These are phyloP conservation scores for Poecilia gillii DNA, from an alignment of 2,797 vertebrate species.

Conservation along the genomic window DNA sequence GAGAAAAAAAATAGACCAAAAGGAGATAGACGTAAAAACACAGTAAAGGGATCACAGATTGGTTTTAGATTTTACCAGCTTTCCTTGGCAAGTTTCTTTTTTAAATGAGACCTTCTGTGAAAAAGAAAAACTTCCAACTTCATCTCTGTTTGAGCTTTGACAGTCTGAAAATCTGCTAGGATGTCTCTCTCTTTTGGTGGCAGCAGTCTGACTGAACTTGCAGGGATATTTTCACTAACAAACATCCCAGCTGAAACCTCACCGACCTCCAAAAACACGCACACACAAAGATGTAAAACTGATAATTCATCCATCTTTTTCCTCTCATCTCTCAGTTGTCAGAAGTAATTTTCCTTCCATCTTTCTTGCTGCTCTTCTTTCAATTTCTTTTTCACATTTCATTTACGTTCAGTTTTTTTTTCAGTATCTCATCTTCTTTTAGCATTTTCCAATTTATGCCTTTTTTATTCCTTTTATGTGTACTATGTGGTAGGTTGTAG, in stretches of 20 bases:
- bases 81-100: constrained; percentile 27
- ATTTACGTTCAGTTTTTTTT: constrained; percentile 29
- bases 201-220: constrained; percentile 23
- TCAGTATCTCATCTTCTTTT: constrained; percentile 48
- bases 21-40: constrained; percentile 5
- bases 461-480: constrained; percentile 17
- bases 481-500: constrained; percentile 15
- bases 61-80: constrained; percentile 22
- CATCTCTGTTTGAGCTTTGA: constrained; percentile 23
- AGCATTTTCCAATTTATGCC: constrained; percentile 47
- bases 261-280: constrained; percentile 3
- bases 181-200: constrained; percentile 6
- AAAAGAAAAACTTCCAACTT: constrained; percentile 32
- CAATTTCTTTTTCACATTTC: constrained; percentile 43
- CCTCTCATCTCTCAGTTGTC: constrained; percentile 63
- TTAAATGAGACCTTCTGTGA: constrained; percentile 36
- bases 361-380: constrained; percentile 45
- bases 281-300: constrained; percentile 34
- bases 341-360: constrained; percentile 69
- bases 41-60: constrained; percentile 12
- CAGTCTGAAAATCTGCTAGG: constrained; percentile 19
- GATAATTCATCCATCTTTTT: constrained; percentile 55
- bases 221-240: constrained; percentile 26
- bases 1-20: constrained; percentile 1
- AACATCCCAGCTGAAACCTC: constrained; percentile 8